phyloP scores from a whole-genome alignment of 2,888 invertebrate genomes.

The Cheilosia urbana region DNA sequence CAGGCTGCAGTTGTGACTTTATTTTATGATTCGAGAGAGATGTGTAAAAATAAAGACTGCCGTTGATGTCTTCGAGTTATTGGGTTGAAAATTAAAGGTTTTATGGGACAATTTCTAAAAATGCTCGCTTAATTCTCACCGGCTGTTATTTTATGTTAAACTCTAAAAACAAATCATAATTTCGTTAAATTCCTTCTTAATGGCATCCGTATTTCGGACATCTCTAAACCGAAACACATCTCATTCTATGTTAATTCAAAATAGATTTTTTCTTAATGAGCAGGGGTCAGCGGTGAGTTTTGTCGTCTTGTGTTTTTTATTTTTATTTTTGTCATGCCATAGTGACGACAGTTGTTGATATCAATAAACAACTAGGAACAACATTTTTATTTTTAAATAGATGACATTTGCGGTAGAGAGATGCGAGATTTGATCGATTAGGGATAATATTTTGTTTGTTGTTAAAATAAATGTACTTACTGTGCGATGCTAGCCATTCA shows the following conservation, averaged over 20 bases:
- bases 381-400: constrained; percentile 5
- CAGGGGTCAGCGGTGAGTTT: constrained; percentile 17
- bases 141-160: background rate
- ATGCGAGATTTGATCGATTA: background rate
- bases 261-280: constrained; percentile 13
- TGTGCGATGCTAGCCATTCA: constrained; percentile 99
- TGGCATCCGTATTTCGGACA: background rate
- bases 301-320: background rate
- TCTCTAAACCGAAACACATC: constrained; percentile 15
- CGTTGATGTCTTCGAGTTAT: constrained; percentile 1
- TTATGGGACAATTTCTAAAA: background rate
- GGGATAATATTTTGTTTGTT: background rate
- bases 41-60: background rate
- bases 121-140: background rate
- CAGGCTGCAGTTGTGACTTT: constrained; percentile 7
- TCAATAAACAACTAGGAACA: constrained; percentile 16
- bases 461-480: constrained; percentile 86
- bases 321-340: background rate
- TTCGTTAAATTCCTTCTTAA: constrained; percentile 11
- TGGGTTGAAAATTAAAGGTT: constrained; percentile 35
- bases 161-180: constrained; percentile 18
- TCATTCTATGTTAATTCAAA: constrained; percentile 24
- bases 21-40: constrained; percentile 1
- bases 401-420: background rate
- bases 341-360: constrained; percentile 18